A percentile compares a stretch with the other conserved stretches of the same genome.
These are phyloP conservation scores for Spatulosminthurus flaviceps DNA, from an alignment of 2,888 invertebrate genomes.

Conservation along the genomic window DNA sequence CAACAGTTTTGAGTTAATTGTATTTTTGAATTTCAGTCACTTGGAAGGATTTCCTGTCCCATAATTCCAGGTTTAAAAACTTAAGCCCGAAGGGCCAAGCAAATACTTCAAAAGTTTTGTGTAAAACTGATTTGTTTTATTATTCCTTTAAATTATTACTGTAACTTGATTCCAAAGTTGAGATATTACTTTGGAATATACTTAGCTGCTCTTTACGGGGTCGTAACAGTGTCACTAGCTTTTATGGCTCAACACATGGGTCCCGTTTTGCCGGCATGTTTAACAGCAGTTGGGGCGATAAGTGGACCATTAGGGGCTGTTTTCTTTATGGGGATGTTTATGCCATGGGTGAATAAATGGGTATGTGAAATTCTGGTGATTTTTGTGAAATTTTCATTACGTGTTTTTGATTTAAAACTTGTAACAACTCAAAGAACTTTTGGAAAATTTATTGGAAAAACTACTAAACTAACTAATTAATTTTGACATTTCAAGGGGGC, in stretches of 20 bases:
- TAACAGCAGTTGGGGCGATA: constrained; percentile 25
- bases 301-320: constrained; percentile 23
- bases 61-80: constrained; percentile 74
- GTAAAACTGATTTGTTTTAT: constrained; percentile 60
- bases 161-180: not conserved
- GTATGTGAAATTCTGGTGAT: no score
- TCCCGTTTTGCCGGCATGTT: constrained; percentile 39
- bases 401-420: not conserved
- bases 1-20: not conserved
- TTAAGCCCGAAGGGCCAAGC: constrained; percentile 69
- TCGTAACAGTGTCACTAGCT: constrained; percentile 52
- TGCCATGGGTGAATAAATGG: constrained; percentile 29
- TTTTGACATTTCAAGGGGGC: constrained; percentile 54
- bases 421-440: not conserved
- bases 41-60: constrained; percentile 59
- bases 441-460: not conserved
- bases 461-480: no score
- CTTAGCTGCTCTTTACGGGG: constrained; percentile 57
- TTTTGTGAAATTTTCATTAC: not conserved
- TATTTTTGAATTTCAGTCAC: constrained; percentile 50
- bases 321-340: constrained; percentile 4
- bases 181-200: no score
- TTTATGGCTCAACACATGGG: constrained; percentile 58
- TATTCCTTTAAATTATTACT: not conserved
- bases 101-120: constrained; percentile 75